Evolutionary conservation across 2,888 invertebrate genomes (phyloP), one percentile per base, ranked within the genome.

Genomic region (Platypus cylindrus): DNA sequence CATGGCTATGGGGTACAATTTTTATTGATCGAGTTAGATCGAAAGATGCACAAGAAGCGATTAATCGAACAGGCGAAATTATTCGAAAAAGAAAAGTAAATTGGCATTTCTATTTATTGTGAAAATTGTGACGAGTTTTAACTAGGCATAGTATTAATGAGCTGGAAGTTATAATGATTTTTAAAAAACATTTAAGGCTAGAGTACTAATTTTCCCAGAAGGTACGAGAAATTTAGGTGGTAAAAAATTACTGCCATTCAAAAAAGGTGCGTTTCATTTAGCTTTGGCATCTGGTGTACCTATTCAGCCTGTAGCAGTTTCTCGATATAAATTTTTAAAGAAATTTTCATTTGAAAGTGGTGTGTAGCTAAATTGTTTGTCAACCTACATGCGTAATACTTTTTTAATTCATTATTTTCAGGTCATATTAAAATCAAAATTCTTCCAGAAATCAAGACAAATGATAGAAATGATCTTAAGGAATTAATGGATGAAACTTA

Each of bases 241-340:
- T 3, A 79, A 77, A 17, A 71, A 72, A 16, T 63, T 95, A 51
- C 62, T 91, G 48, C 86, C 90, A 2, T 93, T 95, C 62, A 91
- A 95, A 57, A 95, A 94, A 59, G 94, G 94, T 5, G 91, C 90
- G 3, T 95, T 97, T 65, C 89, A 93, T 62, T 76, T 94, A 44
- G 94, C 95, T 0, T 66, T 91, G 43, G 74, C 78, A 45, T 80
- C 84, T 3, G 75, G 75, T 53, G 76, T 85, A 39, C 86, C 90
- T 3, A 78, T 94, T 41, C 81, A 90, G 53, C 93, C 94, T 0
- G 77, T 93, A 1, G 85, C 90, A 15, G 77, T 89, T 38, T 89
- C 87, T 5, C 72, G 78, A 52, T 93, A 90, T 60, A 73, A 77
- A 47, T 82, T 80, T 56, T 61, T 83, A 34, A 76, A 54, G 16